Percentiles rank a stretch among this genome's conserved stretches.
phyloP scores from a whole-genome alignment of 2,888 invertebrate species.

The Trichacis sp. region DNA sequence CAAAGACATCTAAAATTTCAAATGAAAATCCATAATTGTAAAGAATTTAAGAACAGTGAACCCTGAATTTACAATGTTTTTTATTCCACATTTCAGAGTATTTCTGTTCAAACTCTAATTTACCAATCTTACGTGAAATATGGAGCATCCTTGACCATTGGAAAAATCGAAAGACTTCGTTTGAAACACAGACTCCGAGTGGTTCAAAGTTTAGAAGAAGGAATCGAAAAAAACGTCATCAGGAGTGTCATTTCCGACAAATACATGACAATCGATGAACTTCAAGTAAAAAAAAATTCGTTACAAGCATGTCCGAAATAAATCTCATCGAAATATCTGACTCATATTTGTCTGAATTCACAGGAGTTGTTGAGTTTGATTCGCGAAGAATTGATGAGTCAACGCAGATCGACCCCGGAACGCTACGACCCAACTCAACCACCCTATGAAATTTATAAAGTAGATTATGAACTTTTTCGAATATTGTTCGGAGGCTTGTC shows the following conservation, averaged over 20 bases:
- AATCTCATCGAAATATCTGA: constrained; percentile 37
- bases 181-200: constrained; percentile 92
- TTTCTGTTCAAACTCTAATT: constrained; percentile 84
- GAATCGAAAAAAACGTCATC: constrained; percentile 88
- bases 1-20: too few species aligned
- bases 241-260: constrained; percentile 83
- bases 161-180: constrained; percentile 89
- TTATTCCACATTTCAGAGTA: constrained; percentile 73
- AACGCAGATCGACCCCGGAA: constrained; percentile 74
- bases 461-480: constrained; percentile 92
- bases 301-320: not conserved
- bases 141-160: constrained; percentile 80
- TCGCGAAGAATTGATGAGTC: constrained; percentile 83
- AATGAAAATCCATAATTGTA: too few species aligned
- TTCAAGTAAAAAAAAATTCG: constrained; percentile 70
- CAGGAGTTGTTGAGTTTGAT: constrained; percentile 74
- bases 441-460: constrained; percentile 86
- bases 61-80: too few species aligned
- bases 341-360: constrained; percentile 56
- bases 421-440: constrained; percentile 81
- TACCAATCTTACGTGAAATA: constrained; percentile 88
- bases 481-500: constrained; percentile 87
- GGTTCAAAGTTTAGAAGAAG: constrained; percentile 93
- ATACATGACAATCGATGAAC: constrained; percentile 75
- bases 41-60: too few species aligned